Conservation (phyloP, 2,888 invertebrate species). For the Drosophila quinaria region DNA sequence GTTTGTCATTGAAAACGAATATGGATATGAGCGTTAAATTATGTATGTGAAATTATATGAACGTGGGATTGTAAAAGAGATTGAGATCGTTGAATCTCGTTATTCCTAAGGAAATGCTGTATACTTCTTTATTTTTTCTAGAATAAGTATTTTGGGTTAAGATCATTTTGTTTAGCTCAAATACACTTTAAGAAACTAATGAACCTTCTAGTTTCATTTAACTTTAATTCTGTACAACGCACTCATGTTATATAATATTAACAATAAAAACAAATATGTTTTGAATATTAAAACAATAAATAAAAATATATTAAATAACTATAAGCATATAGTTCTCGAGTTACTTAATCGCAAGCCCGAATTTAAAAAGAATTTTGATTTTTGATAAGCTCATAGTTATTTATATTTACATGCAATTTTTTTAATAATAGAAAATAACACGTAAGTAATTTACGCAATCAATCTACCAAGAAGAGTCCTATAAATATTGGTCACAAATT, state of each 20-base stretch:
- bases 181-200: neutral
- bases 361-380: too few species aligned
- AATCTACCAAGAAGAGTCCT: neutral
- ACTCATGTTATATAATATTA: neutral
- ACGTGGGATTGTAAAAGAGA: neutral
- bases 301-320: too few species aligned
- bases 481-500: conserved; percentile 28
- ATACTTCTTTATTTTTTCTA: neutral
- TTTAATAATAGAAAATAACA: neutral
- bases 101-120: neutral
- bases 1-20: neutral
- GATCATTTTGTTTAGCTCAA: neutral
- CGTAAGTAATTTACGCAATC: neutral
- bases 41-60: neutral
- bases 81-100: neutral
- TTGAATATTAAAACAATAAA: neutral
- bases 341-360: too few species aligned
- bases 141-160: neutral
- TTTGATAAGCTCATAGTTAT: too few species aligned
- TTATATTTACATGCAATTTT: too few species aligned
- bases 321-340: too few species aligned
- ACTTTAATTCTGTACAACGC: neutral
- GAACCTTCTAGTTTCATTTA: neutral
- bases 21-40: neutral
- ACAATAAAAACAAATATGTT: neutral